Conservation (phyloP, 2,888 invertebrate species). For the Alcis repandata region DNA sequence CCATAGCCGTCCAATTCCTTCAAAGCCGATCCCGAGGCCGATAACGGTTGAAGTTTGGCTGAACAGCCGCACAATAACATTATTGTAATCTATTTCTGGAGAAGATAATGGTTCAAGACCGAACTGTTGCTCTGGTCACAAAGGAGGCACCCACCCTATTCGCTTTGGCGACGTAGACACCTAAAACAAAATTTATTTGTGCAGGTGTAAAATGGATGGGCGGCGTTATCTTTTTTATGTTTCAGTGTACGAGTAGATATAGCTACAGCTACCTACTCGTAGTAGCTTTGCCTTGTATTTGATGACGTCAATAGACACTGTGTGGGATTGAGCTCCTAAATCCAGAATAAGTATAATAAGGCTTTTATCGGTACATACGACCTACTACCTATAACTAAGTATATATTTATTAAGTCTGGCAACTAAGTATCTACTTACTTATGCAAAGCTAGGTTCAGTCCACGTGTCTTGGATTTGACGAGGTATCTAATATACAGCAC, state of each 20-base stretch:
- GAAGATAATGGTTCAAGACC: conserved; percentile 39
- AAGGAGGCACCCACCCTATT: conserved; percentile 26
- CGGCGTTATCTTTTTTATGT: conserved; percentile 12
- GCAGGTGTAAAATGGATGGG: conserved; percentile 17
- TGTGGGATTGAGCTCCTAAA: conserved; percentile 1
- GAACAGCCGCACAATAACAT: conserved; percentile 34
- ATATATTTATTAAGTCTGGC: too few species aligned
- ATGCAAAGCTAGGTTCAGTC: too few species aligned
- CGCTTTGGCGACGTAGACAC: conserved; percentile 1
- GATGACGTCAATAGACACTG: conserved; percentile 2
- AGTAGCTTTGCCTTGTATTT: not conserved
- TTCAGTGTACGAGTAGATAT: not conserved
- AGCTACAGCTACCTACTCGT: too few species aligned
- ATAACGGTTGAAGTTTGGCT: conserved; percentile 50
- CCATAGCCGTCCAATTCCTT: conserved; percentile 35
- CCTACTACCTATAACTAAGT: too few species aligned
- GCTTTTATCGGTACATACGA: too few species aligned
- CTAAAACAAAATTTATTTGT: conserved; percentile 22
- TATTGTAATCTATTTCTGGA: conserved; percentile 48
- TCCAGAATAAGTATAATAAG: not conserved
- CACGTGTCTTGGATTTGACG: too few species aligned
- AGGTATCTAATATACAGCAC: too few species aligned
- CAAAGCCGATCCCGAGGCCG: conserved; percentile 45
- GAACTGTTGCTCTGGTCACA: conserved; percentile 25
- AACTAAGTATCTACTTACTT: too few species aligned